A percentile compares a stretch with the other conserved stretches of the same genome.
Conservation (phyloP, 2,888 invertebrate genomes). For the Amblyjoppa proteus region DNA sequence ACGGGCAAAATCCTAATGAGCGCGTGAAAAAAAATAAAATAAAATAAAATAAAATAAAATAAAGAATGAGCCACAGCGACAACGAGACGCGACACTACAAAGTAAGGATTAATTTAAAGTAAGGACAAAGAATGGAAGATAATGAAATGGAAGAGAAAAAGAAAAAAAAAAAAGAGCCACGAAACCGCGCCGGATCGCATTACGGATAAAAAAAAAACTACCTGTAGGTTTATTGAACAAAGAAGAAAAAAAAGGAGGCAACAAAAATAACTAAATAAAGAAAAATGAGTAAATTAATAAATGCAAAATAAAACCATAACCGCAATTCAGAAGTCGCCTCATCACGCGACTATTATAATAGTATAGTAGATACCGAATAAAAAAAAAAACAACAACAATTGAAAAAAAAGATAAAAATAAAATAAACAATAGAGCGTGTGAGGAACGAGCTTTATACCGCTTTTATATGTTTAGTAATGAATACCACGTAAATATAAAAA, state of each 20-base stretch:
- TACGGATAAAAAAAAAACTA: constrained; percentile 42
- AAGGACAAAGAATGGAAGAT: constrained; percentile 49
- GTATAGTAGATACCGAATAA: constrained; percentile 49
- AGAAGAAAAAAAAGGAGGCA: constrained; percentile 12
- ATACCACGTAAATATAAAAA: constrained; percentile 74
- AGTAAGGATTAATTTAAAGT: constrained; percentile 22
- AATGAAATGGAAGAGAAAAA: constrained; percentile 28
- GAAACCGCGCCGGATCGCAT: constrained; percentile 71
- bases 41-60: constrained; percentile 15
- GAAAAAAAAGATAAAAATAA: constrained; percentile 27
- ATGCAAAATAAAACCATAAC: constrained; percentile 46
- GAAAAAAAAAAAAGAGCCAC: constrained; percentile 45
- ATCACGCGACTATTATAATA: constrained; percentile 72
- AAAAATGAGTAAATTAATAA: constrained; percentile 48
- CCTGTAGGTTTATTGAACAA: constrained; percentile 37
- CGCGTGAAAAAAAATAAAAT: constrained; percentile 26
- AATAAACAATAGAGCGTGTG: constrained; percentile 77
- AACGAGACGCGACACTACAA: constrained; percentile 58
- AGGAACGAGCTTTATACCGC: constrained; percentile 84
- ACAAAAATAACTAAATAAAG: constrained; percentile 49
- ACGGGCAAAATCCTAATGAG: constrained; percentile 46
- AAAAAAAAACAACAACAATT: constrained; percentile 52
- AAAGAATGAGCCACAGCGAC: constrained; percentile 52
- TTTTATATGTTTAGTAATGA: constrained; percentile 84
- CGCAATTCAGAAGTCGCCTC: constrained; percentile 65